Evolutionary conservation across 2,797 vertebrate species (phyloP).

Genomic region (Halcyon badia): DNA sequence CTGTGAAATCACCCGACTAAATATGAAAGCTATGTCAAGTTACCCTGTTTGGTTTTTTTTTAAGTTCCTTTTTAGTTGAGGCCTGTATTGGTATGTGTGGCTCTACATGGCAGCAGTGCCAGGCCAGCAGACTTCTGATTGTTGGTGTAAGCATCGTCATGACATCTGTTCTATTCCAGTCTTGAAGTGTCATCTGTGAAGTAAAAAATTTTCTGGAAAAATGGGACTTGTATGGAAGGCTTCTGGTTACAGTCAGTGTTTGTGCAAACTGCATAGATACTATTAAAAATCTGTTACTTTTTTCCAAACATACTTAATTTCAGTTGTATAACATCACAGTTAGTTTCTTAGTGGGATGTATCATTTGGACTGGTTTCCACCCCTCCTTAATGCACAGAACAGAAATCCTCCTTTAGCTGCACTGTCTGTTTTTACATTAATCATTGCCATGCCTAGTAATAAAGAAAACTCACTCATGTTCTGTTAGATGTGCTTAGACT

Average conservation of each 20-base stretch:
- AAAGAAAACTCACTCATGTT: not conserved
- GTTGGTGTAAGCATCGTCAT: not conserved
- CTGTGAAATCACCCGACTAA: not conserved
- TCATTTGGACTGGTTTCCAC: not conserved
- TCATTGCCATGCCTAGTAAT: not conserved
- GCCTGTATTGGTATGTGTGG: not conserved
- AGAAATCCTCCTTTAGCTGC: not conserved
- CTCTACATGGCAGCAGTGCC: rapidly evolving
- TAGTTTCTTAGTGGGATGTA: not conserved
- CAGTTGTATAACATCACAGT: not conserved
- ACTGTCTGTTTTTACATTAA: not conserved
- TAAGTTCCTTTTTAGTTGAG: not conserved
- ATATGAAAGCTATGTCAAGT: not conserved
- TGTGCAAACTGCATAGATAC: rapidly evolving
- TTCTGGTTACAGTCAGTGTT: not conserved
- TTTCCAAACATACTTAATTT: not conserved
- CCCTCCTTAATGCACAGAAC: not conserved
- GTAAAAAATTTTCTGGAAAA: not conserved
- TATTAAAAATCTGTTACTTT: not conserved
- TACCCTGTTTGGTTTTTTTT: not conserved
- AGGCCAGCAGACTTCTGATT: not conserved
- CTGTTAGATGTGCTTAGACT: not conserved
- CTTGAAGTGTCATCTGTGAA: not conserved
- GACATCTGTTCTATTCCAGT: not conserved
- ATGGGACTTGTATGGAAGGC: not conserved